phyloP scores from a whole-genome alignment of 2,888 invertebrate species.

The Acanthosepion pharaonis region DNA sequence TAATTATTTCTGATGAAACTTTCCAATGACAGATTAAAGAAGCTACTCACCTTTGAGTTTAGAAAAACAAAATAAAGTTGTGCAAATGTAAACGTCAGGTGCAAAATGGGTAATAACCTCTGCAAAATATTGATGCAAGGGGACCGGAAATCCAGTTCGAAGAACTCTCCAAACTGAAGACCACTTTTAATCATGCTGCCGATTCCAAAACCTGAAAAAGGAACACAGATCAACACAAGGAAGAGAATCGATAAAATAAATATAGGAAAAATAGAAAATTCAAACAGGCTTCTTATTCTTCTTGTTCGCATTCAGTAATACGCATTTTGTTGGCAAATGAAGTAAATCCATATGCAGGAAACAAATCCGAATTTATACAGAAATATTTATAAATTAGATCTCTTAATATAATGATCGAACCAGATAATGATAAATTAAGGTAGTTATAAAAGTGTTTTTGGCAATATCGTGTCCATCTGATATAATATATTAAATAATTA shows the following conservation, averaged over 20 bases:
- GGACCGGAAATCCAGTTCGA: constrained; percentile 90
- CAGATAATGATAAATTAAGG: too few relatives aligned
- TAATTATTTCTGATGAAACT: background rate
- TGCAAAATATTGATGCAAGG: constrained; percentile 91
- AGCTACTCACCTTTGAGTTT: constrained; percentile 91
- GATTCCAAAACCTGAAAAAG: constrained; percentile 88
- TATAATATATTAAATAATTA: too few relatives aligned
- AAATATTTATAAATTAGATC: too few relatives aligned
- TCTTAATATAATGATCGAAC: too few relatives aligned
- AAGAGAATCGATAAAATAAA: background rate
- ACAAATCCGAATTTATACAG: too few relatives aligned
- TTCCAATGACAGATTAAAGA: too few relatives aligned
- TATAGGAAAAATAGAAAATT: background rate
- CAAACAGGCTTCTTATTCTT: background rate
- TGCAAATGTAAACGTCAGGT: constrained; percentile 97
- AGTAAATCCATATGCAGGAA: too few relatives aligned
- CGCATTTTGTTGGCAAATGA: background rate
- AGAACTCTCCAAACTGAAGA: constrained; percentile 93
- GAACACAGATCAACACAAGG: background rate
- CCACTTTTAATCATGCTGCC: constrained; percentile 98
- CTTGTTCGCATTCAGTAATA: background rate
- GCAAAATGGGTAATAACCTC: constrained; percentile 92
- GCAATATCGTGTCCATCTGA: too few relatives aligned
- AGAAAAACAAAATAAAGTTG: constrained; percentile 99
- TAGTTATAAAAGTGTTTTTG: too few relatives aligned